phyloP scores from a whole-genome alignment of 2,113 vertebrate genomes.

The Nerophis ophidion region DNA sequence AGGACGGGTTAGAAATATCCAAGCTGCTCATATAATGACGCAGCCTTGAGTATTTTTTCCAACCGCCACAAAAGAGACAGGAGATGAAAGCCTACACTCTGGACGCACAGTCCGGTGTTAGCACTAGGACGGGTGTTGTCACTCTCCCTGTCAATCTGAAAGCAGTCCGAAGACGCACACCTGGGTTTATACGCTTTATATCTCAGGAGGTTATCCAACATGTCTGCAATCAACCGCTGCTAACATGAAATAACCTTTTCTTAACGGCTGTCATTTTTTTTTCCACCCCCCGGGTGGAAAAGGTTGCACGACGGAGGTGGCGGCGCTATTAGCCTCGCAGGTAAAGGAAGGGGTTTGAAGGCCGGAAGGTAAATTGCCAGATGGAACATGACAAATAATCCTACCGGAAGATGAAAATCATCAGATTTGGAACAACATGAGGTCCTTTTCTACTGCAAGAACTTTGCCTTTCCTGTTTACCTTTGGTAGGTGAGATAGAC shows the following conservation, averaged over 20 bases:
- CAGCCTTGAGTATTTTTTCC: slow-evolving; percentile 38
- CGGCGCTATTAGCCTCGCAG: slow-evolving; percentile 38
- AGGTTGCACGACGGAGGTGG: slow-evolving; percentile 45
- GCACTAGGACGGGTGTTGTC: slow-evolving; percentile 10
- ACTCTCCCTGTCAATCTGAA: background rate
- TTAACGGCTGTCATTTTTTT: slow-evolving; percentile 53
- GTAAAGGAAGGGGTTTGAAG: slow-evolving; percentile 43
- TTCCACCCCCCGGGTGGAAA: slow-evolving; percentile 39
- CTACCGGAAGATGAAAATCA: no score
- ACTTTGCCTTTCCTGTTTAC: no score
- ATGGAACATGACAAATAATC: no score
- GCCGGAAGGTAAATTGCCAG: slow-evolving; percentile 8
- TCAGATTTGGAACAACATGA: no score
- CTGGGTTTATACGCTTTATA: slow-evolving; percentile 9
- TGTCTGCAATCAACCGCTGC: slow-evolving; percentile 23
- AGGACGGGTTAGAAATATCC: slow-evolving; percentile 24
- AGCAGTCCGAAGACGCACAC: slow-evolving; percentile 11
- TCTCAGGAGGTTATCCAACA: slow-evolving; percentile 5
- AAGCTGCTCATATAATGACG: slow-evolving; percentile 14
- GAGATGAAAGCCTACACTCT: slow-evolving; percentile 4
- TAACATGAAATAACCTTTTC: slow-evolving; percentile 31
- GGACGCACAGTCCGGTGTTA: background rate
- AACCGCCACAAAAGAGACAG: slow-evolving; percentile 1
- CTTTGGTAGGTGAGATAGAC: no score
- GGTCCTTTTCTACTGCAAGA: no score